Base-by-base conservation (phyloP, 2,113 vertebrate species). In the Chaetorhynchus papuensis region DNA sequence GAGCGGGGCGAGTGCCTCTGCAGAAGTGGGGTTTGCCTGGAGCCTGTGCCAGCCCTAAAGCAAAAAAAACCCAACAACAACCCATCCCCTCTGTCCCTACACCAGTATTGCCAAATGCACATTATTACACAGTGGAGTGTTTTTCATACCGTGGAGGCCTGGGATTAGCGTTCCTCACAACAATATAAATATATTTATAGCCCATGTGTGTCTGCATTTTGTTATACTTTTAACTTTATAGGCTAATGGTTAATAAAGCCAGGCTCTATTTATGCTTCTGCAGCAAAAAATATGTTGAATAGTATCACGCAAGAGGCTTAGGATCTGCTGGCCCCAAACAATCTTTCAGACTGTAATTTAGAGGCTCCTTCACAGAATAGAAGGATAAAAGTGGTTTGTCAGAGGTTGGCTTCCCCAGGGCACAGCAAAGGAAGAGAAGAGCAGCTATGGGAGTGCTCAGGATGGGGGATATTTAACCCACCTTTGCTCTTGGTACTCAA, bases 231-330 rank as follows among this genome's bases (percentile, higher is more conserved):
- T 50, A 56, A 59, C 68, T 89, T 78, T 50, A 33, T 18, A 33
- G 80, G 52, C 60, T 78, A 74, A 81, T 49, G 10, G 76, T 83
- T 93, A 81, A 78, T 81, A 71, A 57, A 87, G n/a, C 28, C 39
- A 87, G 72, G 47, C 28, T 86, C 24, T 35, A 7, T 65, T 90
- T 83, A 65, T 77, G n/a, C 42, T 92, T 53, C 54, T 70, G 64
- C 79, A 50, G 42, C 1, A 10, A 77, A 84, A 68, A 89, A 18
- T 27, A 20, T 3, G 5, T 88, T 79, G 50, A 83, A 79, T 16
- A 14, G 13, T 50, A 22, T 53, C 31, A 61, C 0, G 0, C 22
- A 45, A 56, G 75, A 63, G 33, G 54, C 39, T 74, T 41, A 35
- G 60, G 44, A 42, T 69, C 30, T 85, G 66, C 70, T 90, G 49